Evolutionary conservation across 2,113 vertebrate genomes (phyloP).

Genomic region (Caretta caretta): DNA sequence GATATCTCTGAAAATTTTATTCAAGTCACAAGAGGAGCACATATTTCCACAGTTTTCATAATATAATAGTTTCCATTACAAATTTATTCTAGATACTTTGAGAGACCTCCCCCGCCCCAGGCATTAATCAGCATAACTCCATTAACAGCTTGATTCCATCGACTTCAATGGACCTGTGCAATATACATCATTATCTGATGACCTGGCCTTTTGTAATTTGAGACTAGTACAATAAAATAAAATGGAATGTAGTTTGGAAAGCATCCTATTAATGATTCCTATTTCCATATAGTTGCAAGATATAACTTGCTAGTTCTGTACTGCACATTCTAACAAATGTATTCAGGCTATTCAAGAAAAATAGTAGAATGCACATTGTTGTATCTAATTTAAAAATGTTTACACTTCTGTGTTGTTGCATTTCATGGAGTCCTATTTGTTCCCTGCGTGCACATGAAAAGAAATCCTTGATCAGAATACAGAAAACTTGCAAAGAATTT

Average conservation of each 20-base stretch:
- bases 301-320: slow-evolving; percentile 48
- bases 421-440: slow-evolving; percentile 13
- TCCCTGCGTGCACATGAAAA: slow-evolving; percentile 11
- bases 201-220: not conserved
- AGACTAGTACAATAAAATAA: slow-evolving; percentile 38
- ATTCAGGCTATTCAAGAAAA: slow-evolving; percentile 7
- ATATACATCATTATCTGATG: not conserved
- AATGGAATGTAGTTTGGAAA: slow-evolving; percentile 5
- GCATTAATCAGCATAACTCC: not conserved
- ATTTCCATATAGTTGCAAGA: slow-evolving; percentile 53
- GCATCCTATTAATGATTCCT: slow-evolving; percentile 30
- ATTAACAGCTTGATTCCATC: not conserved
- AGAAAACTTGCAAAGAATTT: slow-evolving; percentile 6
- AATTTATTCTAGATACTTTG: not conserved
- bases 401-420: not conserved
- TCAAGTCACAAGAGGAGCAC: not conserved
- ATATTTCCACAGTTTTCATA: not conserved
- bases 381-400: slow-evolving; percentile 41
- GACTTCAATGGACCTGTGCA: not conserved
- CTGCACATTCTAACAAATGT: slow-evolving; percentile 6
- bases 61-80: not conserved
- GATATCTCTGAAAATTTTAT: not conserved
- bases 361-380: slow-evolving; percentile 14
- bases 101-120: not conserved
- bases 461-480: not conserved